A percentile compares a stretch with the other conserved stretches of the same genome.
Evolutionary conservation across 2,113 vertebrate genomes (phyloP).

Genomic region (Miniopterus natalensis): DNA sequence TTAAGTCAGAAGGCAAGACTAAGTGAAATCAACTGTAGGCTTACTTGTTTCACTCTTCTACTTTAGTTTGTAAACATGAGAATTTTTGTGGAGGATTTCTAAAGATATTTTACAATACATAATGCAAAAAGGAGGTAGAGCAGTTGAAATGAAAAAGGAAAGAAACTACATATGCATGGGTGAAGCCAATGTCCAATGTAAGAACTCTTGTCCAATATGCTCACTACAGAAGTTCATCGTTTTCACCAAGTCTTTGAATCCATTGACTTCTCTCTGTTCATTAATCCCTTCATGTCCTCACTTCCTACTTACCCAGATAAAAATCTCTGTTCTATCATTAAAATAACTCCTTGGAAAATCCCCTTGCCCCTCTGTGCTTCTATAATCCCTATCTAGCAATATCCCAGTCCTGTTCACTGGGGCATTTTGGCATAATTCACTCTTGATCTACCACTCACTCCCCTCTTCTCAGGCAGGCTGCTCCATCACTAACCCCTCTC

Average conservation of each 20-base stretch:
- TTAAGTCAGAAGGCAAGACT: slow-evolving; percentile 7
- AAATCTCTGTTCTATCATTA: neutral
- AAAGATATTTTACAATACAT: neutral
- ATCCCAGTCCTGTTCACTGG: neutral
- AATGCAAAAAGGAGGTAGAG: neutral
- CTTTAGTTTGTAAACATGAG: neutral
- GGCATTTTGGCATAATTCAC: neutral
- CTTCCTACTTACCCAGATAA: neutral
- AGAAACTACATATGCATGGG: neutral
- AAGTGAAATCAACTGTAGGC: slow-evolving; percentile 1
- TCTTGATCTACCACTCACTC: neutral
- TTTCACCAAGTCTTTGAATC: neutral
- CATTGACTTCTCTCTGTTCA: neutral
- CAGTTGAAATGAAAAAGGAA: neutral
- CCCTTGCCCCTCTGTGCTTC: neutral
- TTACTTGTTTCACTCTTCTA: neutral
- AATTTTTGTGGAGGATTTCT: neutral
- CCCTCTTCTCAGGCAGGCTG: neutral
- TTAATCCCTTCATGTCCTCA: neutral
- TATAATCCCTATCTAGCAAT: neutral
- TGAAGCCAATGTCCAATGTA: neutral
- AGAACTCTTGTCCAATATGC: neutral
- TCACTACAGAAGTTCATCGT: neutral
- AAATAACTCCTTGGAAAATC: neutral
- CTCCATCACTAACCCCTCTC: neutral